Base-by-base conservation (phyloP, 2,797 vertebrate genomes). In the Lithobates sylvaticus region DNA sequence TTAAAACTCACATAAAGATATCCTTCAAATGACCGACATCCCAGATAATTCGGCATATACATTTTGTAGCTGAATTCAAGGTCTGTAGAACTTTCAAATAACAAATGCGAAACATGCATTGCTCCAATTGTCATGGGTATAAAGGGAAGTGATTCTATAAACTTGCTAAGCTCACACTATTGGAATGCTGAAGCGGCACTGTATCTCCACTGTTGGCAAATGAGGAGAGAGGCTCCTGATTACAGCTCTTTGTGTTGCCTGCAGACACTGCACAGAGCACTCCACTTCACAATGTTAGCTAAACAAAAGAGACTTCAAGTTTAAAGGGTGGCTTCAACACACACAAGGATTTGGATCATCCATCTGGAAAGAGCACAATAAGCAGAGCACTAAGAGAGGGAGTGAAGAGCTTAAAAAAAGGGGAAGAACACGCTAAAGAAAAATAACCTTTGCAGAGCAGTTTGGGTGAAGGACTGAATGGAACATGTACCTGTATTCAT, bases 301-400 rank as follows among this genome's bases (percentile, higher is more conserved):
- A 87, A 87, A 87, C 81, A 84, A 87, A 87, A 80, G 76, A 78
- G 70, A 87, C 86, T 80, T 87, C 34, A 76, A 75, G 47, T 84
- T 80, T 80, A 80, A 80, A 84, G 71, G 61, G 47, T 84, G 77
- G 44, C 72, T 84, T 80, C 34, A 80, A 70, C 76, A 75, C 27
- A 27, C 64, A 80, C 61, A 80, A 73, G 81, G 76, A 76, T 83
- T 84, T 84, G 70, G 86, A 84, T 87, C 76, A 80, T 79, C 70
- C 76, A 72, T 79, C 64, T 79, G 76, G 69, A 84, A 78, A 83
- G 76, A 75, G 76, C 61, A 69, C 58, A 76, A 68, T 69, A 75
- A 74, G 76, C 71, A 68, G 74, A 83, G 34, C 44, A 67, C 29
- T 27, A 39, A 86, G 65, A 73, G 29, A 36, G 61, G 71, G 73